Percentiles rank a stretch among this genome's conserved stretches.
phyloP scores from a whole-genome alignment of 1,140 invertebrate species.

The Diabrotica undecimpunctata region DNA sequence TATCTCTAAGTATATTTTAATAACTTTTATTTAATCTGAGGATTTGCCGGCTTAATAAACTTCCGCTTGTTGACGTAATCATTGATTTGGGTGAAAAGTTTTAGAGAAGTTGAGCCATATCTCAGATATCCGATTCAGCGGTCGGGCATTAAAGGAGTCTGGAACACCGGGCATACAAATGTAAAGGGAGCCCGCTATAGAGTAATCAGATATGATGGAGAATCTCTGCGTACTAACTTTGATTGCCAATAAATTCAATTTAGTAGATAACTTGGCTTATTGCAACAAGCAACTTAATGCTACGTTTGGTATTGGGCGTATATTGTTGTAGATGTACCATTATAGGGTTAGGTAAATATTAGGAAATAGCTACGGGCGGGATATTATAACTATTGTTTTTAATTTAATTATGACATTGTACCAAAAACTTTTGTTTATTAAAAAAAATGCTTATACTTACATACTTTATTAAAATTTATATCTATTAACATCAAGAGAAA shows the following conservation, averaged over 20 bases:
- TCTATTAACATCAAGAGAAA: no score
- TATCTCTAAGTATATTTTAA: constrained; percentile 10
- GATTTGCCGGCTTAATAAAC: constrained; percentile 8
- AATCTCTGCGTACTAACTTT: neutral
- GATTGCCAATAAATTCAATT: constrained; percentile 3
- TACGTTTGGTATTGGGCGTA: no score
- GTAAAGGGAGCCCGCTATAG: neutral
- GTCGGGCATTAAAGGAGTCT: neutral
- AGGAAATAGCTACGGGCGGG: no score
- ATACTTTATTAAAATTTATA: no score
- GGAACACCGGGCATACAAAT: neutral
- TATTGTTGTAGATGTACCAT: no score
- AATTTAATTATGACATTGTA: no score
- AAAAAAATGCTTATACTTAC: no score
- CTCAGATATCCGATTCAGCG: neutral
- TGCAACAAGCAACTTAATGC: no score
- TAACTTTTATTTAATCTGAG: constrained; percentile 3
- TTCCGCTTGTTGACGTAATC: constrained; percentile 11
- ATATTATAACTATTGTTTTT: no score
- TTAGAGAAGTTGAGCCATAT: neutral
- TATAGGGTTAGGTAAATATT: no score
- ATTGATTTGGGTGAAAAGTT: constrained; percentile 11
- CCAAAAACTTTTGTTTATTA: no score
- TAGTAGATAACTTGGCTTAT: no score
- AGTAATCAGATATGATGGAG: neutral